These are phyloP conservation scores for Nycteola revayana DNA, from an alignment of 2,888 invertebrate genomes.

Conservation along the genomic window DNA sequence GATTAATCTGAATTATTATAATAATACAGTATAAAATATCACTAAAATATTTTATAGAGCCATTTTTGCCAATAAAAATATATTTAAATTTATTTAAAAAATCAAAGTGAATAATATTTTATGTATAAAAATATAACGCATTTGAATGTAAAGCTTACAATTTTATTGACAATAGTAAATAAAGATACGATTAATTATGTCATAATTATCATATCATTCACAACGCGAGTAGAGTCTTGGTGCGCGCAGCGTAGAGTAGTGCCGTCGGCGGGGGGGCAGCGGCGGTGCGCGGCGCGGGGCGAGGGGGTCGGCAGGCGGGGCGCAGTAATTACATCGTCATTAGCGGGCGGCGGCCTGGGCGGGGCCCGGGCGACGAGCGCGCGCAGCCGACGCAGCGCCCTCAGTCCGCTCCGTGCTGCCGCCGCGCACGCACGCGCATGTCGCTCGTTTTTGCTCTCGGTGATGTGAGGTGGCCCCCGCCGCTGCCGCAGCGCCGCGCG, in stretches of 20 bases:
- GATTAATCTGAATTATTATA: no score
- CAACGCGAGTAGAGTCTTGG: neutral
- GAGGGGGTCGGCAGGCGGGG: slow-evolving; percentile 36
- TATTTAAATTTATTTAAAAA: no score
- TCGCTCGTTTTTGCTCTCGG: slow-evolving; percentile 70
- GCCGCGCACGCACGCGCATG: slow-evolving; percentile 84
- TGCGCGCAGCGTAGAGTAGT: slow-evolving; percentile 10
- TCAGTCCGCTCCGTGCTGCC: slow-evolving; percentile 78
- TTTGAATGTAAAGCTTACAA: no score
- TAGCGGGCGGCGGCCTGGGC: slow-evolving; percentile 69
- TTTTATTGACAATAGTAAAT: no score
- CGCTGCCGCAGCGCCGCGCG: slow-evolving; percentile 77
- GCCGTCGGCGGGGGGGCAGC: slow-evolving; percentile 7
- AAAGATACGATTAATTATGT: neutral
- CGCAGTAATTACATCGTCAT: slow-evolving; percentile 62
- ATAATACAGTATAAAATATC: no score
- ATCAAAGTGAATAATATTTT: no score
- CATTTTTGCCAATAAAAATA: no score
- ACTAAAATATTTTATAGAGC: no score
- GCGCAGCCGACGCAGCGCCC: slow-evolving; percentile 61
- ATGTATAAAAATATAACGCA: no score
- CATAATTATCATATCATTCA: slow-evolving; percentile 3
- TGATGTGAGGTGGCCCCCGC: slow-evolving; percentile 81
- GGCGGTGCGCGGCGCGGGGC: slow-evolving; percentile 25
- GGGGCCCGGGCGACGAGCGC: slow-evolving; percentile 63